Percentiles rank a stretch among this genome's conserved stretches.
phyloP scores from a whole-genome alignment of 2,797 vertebrate species.

The Sebastes hubbsi region DNA sequence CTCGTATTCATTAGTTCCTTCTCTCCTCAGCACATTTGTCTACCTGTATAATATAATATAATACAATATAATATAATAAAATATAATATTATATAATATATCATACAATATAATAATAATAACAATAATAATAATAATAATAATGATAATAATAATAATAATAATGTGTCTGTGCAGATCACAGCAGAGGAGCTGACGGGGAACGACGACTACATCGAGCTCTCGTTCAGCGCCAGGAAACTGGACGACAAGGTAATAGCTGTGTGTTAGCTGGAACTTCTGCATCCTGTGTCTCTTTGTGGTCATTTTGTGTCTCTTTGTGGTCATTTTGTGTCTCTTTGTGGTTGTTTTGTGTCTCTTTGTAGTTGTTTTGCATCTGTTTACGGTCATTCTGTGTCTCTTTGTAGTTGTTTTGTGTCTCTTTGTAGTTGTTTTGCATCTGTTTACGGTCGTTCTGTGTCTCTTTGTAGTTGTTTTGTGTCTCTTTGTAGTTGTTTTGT shows the following conservation, averaged over 20 bases:
- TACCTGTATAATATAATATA: background rate
- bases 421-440: conserved; percentile 49
- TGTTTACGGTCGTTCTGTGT: too few species aligned
- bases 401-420: background rate
- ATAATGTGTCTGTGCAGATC: conserved; percentile 80
- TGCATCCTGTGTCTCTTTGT: conserved; percentile 52
- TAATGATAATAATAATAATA: too few species aligned
- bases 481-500: background rate
- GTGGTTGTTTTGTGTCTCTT: background rate
- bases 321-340: too few species aligned
- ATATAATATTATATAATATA: too few species aligned
- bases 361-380: background rate
- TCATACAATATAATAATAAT: too few species aligned
- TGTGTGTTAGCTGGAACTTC: conserved; percentile 83
- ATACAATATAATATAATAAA: too few species aligned
- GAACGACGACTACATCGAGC: conserved; percentile 96
- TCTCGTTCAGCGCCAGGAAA: conserved; percentile 96
- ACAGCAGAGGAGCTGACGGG: conserved; percentile 96
- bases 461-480: background rate
- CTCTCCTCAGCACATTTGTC: background rate
- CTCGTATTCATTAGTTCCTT: background rate
- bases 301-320: background rate
- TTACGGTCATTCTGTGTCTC: too few species aligned
- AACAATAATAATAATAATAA: too few species aligned
- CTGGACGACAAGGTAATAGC: conserved; percentile 94